A percentile compares a stretch with the other conserved stretches of the same genome.
Conservation (phyloP, 2,888 invertebrate genomes). For the Lumbricus terrestris region DNA sequence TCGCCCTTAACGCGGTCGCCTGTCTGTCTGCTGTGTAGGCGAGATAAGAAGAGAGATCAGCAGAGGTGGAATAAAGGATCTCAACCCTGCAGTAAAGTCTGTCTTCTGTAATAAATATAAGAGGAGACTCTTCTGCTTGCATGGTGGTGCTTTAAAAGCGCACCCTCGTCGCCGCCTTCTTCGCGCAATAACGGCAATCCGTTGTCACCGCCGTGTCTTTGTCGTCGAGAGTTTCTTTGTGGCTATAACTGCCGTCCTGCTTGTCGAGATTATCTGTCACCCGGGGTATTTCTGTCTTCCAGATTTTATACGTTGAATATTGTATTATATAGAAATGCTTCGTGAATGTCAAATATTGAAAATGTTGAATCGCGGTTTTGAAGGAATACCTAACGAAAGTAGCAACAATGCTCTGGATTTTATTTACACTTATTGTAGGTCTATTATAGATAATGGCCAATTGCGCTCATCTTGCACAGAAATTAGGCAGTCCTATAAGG, state of each 20-base stretch:
- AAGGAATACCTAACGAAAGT: not conserved
- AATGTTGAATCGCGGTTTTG: not conserved
- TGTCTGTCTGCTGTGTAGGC: no score
- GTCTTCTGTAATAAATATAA: not conserved
- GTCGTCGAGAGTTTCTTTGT: not conserved
- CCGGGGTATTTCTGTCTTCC: not conserved
- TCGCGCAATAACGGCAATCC: not conserved
- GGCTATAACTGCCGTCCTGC: no score
- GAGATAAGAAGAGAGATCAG: not conserved
- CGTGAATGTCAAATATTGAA: not conserved
- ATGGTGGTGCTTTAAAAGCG: not conserved
- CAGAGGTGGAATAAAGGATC: not conserved
- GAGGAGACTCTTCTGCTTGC: not conserved
- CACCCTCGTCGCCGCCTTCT: not conserved
- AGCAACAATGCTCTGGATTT: not conserved
- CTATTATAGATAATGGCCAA: no score
- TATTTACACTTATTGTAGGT: not conserved
- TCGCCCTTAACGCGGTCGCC: not conserved
- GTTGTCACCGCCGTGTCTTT: not conserved
- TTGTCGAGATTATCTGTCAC: not conserved
- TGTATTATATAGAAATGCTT: not conserved
- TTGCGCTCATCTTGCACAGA: not conserved
- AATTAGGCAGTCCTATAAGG: no score
- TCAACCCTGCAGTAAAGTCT: not conserved
- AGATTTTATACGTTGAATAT: not conserved